Evolutionary conservation across 2,888 invertebrate genomes (phyloP).

Genomic region (Pecten maximus): DNA sequence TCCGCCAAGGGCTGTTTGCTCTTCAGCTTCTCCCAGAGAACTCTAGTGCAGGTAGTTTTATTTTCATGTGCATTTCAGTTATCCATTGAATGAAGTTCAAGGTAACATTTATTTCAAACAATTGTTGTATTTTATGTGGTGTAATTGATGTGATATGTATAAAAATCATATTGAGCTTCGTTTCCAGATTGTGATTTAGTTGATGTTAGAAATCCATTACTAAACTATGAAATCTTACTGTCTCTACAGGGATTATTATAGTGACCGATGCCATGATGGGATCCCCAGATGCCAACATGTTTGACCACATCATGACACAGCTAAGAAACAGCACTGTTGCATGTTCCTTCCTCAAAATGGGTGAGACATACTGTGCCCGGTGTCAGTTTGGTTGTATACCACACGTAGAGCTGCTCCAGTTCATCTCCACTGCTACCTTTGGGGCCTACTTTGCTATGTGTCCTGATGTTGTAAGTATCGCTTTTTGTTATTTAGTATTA

Average conservation of each 20-base stretch:
- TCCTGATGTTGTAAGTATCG: conserved; percentile 83
- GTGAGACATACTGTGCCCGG: conserved; percentile 85
- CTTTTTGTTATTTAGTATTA: background rate
- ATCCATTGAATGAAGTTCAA: background rate
- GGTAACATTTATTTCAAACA: too few relatives aligned
- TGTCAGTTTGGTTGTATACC: conserved; percentile 88
- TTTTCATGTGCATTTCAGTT: conserved; percentile 62
- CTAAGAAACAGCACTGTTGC: conserved; percentile 89
- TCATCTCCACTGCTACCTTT: conserved; percentile 89
- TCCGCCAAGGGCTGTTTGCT: conserved; percentile 90
- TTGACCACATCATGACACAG: conserved; percentile 89
- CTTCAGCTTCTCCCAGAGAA: conserved; percentile 89
- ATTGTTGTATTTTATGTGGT: too few relatives aligned
- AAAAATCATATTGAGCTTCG: too few relatives aligned
- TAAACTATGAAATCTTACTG: background rate
- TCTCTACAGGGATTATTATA: conserved; percentile 87
- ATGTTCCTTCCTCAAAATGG: conserved; percentile 90
- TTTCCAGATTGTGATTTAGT: background rate
- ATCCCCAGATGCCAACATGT: conserved; percentile 88
- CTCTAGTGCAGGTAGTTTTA: conserved; percentile 87
- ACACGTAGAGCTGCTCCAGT: conserved; percentile 89
- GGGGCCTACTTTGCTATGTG: conserved; percentile 87
- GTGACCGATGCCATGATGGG: conserved; percentile 89
- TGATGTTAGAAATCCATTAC: background rate
- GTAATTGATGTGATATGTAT: too few relatives aligned